phyloP scores from a whole-genome alignment of 2,888 invertebrate genomes.

The Strigamia transsilvanica region DNA sequence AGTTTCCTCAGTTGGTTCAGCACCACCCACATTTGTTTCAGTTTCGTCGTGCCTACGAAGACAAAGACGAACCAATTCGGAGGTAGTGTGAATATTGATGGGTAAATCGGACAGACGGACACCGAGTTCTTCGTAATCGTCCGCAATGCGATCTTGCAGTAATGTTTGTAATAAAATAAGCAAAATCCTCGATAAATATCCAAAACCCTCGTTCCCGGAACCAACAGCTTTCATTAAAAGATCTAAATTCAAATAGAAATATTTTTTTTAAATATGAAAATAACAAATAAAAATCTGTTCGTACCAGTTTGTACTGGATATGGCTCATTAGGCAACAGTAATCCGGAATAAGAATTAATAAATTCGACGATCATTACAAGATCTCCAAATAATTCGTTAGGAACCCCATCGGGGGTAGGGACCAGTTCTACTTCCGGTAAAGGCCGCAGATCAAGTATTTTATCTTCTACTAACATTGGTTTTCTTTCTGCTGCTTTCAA shows the following conservation, averaged over 20 bases:
- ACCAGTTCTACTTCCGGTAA: slow-evolving; percentile 62
- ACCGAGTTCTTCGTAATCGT: slow-evolving; percentile 50
- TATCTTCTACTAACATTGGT: neutral
- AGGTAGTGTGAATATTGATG: slow-evolving; percentile 41
- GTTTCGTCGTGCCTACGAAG: slow-evolving; percentile 46
- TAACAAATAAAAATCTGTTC: neutral
- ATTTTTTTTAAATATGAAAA: neutral
- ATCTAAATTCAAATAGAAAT: slow-evolving; percentile 11
- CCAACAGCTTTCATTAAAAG: slow-evolving; percentile 49
- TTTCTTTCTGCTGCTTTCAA: neutral
- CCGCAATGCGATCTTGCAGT: slow-evolving; percentile 50
- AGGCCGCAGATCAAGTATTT: slow-evolving; percentile 58
- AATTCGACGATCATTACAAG: slow-evolving; percentile 65
- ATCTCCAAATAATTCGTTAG: slow-evolving; percentile 64
- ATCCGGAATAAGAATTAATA: slow-evolving; percentile 62
- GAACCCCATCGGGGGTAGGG: slow-evolving; percentile 63
- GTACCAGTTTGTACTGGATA: slow-evolving; percentile 51
- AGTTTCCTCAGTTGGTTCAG: neutral
- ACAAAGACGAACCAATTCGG: slow-evolving; percentile 48
- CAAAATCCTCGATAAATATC: slow-evolving; percentile 50
- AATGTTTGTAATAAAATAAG: slow-evolving; percentile 51
- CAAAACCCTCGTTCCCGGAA: slow-evolving; percentile 51
- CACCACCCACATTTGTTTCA: neutral
- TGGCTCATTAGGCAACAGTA: slow-evolving; percentile 62
- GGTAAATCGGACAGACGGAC: slow-evolving; percentile 50